Base-by-base conservation (phyloP, 2,888 invertebrate genomes). In the Sarcophaga rosellei region DNA sequence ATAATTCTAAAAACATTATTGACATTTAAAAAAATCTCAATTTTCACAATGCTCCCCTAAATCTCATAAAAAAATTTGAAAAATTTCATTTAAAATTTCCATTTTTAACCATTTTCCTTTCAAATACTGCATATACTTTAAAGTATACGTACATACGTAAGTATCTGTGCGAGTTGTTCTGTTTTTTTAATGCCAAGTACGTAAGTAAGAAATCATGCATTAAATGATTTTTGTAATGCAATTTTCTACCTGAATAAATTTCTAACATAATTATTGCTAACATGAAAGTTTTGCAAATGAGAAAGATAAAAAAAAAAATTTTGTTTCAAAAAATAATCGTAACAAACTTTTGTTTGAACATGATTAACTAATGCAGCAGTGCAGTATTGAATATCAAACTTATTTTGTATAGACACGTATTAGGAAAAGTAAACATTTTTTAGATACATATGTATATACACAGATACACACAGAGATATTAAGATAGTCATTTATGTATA, bases 321-420 rank as follows among this genome's bases (percentile, higher is more conserved):
- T 0, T 57, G 0, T 1, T 17, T 57, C 17, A 69, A 20, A 69
- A 75, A 65, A 68, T 72, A 70, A 81, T 57, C 69, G 69, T 65
- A 80, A 77, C 77, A 84, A 86, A 86, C 81, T 83, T 83, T 81
- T 76, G 78, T 86, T 86, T 77, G 73, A 84, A 86, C 77, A 77
- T 81, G 81, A 84, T 86, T 86, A 86, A 81, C 86, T 74, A 83
- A 83, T 83, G 76, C 76, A 77, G 57, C 73, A 47, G 62, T 80
- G 57, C 73, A 47, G 62, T 80, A 83, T 82, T 70, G 65, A 75
- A 75, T 75, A 84, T 65, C 70, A 72, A 82, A 79, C 62, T 73
- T 82, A 20, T 47, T 47, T 25, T 59, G 47, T 47, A 47, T 47
- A 35, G 6, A 35, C 35, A 35, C 35, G 35, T 35, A 15, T 47